Evolutionary conservation across 1,140 invertebrate species (phyloP).

Genomic region (Ceratoteleas bidentatus): DNA sequence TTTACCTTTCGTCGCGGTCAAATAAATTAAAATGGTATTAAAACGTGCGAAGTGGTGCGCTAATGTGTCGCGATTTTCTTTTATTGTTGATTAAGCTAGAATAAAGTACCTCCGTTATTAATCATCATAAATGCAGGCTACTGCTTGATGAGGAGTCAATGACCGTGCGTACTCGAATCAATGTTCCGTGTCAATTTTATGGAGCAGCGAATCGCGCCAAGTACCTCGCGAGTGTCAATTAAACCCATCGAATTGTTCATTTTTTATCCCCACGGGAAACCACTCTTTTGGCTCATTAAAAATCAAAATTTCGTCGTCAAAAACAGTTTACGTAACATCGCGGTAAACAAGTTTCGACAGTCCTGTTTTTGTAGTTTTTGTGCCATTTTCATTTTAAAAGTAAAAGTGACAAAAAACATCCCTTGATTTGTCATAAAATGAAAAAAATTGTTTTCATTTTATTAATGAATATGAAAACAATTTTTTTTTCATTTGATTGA

Average conservation of each 20-base stretch:
- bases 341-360: too few species aligned
- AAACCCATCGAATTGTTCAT: slow-evolving; percentile 11
- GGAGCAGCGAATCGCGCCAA: slow-evolving; percentile 60
- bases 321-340: too few species aligned
- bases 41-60: slow-evolving; percentile 17
- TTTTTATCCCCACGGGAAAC: neutral
- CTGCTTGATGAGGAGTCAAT: slow-evolving; percentile 67
- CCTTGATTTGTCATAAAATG: too few species aligned
- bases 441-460: too few species aligned
- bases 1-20: neutral
- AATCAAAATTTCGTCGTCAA: neutral
- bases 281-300: neutral
- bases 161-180: slow-evolving; percentile 68
- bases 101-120: slow-evolving; percentile 63
- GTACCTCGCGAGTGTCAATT: slow-evolving; percentile 56
- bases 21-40: slow-evolving; percentile 31
- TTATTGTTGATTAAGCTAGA: slow-evolving; percentile 56
- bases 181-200: slow-evolving; percentile 69
- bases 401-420: too few species aligned
- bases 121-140: slow-evolving; percentile 64
- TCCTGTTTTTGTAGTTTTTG: too few species aligned
- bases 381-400: too few species aligned
- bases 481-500: too few species aligned
- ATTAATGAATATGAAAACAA: too few species aligned
- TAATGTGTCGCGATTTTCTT: slow-evolving; percentile 27